Evolutionary conservation across 1,140 invertebrate genomes (phyloP), one percentile per base, ranked within the genome.

Genomic region (Telenomus remus): DNA sequence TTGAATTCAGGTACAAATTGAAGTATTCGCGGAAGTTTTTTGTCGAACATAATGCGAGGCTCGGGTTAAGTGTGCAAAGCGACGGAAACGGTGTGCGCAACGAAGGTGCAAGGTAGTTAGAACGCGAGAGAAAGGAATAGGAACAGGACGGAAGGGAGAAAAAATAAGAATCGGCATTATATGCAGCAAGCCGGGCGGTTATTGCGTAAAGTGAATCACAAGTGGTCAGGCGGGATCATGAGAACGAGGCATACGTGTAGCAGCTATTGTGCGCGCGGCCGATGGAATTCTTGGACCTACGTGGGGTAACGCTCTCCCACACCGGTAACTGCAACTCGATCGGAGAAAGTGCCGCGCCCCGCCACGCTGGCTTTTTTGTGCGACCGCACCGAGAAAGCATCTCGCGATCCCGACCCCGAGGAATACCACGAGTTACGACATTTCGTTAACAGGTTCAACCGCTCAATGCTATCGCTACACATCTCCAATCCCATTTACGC

Each of bases 261-360:
- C 44, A 27, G 19, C 61, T 50, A 75, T 73, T 73, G 78, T 75
- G 53, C 70, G 73, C 74, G 55, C 55, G 43, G 63, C 42, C 77
- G 63, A 66, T 74, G 79, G 77, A 80, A 79, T 80, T 80, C 76
- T 65, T 77, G 56, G 49, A 53, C 39, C 61, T 54, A 65, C 61
- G 61, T 65, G 56, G 73, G 65, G 56, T 60, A 76, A 60, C 56
- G 56, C 66, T 65, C 66, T 60, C 56, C 56, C 49, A 59, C 59
- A 70, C 47, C 64, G 53, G 65, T 53, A 48, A 19, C 35, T 35
- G 47, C 46, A 56, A 61, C 63, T 46, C 35, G 63, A 73, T 50
- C 71, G 63, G 82, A 82, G 81, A 82, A 83, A 83, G 80, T 82
- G 77, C 80, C 81, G 78, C 80, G 77, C 82, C 80, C 75, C 74